phyloP scores from a whole-genome alignment of 2,888 invertebrate species.

The Heteromyza rotundicornis region DNA sequence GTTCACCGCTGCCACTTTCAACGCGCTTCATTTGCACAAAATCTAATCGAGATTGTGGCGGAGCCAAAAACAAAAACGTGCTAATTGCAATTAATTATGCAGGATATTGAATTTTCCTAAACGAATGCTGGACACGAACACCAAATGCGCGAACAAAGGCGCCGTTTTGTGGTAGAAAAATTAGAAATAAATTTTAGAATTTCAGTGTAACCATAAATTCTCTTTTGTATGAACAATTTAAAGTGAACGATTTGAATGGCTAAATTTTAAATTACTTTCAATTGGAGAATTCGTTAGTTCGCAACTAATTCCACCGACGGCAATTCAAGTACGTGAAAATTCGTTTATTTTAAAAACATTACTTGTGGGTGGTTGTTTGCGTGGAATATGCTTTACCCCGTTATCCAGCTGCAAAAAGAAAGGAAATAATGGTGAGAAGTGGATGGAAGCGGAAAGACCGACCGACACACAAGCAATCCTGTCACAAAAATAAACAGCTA shows the following conservation, averaged over 20 bases:
- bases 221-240: too few relatives aligned
- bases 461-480: not conserved
- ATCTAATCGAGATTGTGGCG: conserved; percentile 33
- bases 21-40: conserved; percentile 24
- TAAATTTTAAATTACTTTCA: too few relatives aligned
- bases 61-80: conserved; percentile 54
- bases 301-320: too few relatives aligned
- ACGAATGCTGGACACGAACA: conserved; percentile 29
- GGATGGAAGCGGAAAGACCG: conserved; percentile 8
- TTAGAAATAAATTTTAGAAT: too few relatives aligned
- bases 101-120: conserved; percentile 60
- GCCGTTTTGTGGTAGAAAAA: too few relatives aligned
- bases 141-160: not conserved
- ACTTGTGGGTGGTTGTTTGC: not conserved
- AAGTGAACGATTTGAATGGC: too few relatives aligned
- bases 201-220: too few relatives aligned
- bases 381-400: not conserved
- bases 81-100: conserved; percentile 63
- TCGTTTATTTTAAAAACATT: not conserved
- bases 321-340: too few relatives aligned
- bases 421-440: not conserved
- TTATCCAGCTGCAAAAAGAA: not conserved
- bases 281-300: too few relatives aligned
- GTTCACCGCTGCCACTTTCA: conserved; percentile 5
- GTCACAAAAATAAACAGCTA: conserved; percentile 57